A percentile compares a stretch with the other conserved stretches of the same genome.
Conservation (phyloP, 2,113 vertebrate genomes). For the Athene cunicularia region DNA sequence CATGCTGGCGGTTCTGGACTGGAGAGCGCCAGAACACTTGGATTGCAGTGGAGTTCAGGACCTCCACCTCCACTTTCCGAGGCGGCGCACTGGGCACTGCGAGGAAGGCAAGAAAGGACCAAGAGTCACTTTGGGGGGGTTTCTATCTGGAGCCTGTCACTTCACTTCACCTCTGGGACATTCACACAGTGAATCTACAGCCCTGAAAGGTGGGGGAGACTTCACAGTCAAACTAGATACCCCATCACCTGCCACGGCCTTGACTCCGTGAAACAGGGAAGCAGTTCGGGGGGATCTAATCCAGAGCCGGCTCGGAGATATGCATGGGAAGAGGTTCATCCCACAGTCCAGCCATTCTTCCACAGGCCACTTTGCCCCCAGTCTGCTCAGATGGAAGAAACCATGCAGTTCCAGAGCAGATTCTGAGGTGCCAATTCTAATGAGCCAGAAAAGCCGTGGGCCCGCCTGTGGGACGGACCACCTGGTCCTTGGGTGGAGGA, state of each 20-base stretch:
- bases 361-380: background rate
- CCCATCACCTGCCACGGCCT: background rate
- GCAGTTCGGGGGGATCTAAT: background rate
- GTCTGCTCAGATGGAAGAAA: background rate
- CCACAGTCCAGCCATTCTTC: background rate
- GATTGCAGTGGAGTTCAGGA: constrained; percentile 93
- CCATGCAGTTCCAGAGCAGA: background rate
- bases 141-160: background rate
- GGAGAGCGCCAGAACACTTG: constrained; percentile 96
- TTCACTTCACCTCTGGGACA: background rate
- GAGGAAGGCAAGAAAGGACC: background rate
- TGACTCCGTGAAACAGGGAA: background rate
- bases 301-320: rapidly evolving
- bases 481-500: background rate
- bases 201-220: background rate
- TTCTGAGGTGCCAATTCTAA: background rate
- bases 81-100: constrained; percentile 95
- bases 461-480: background rate
- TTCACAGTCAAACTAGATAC: rapidly evolving
- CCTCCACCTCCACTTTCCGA: constrained; percentile 93
- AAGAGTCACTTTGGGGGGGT: background rate
- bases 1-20: constrained; percentile 89
- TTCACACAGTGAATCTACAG: rapidly evolving
- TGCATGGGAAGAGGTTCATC: background rate
- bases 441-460: background rate